These are phyloP conservation scores for Bombus cullumanus DNA, from an alignment of 1,140 invertebrate species.

Conservation along the genomic window DNA sequence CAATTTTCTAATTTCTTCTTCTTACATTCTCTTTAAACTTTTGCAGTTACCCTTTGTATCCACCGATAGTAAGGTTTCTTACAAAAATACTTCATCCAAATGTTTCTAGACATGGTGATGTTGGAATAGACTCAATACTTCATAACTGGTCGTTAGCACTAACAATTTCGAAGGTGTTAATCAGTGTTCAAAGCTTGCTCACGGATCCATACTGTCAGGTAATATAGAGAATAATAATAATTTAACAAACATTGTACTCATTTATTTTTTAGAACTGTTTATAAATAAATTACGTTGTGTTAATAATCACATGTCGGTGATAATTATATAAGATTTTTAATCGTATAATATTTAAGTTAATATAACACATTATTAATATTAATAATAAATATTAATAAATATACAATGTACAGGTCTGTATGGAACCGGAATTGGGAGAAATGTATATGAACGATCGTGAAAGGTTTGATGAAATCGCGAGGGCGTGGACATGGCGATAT, in stretches of 20 bases:
- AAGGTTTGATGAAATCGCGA: constrained; percentile 92
- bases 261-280: neutral
- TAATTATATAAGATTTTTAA: neutral
- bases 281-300: constrained; percentile 1
- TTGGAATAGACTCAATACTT: constrained; percentile 97
- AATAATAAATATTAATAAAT: constrained; percentile 23
- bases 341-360: neutral
- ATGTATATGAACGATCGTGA: constrained; percentile 90
- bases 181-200: constrained; percentile 95
- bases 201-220: constrained; percentile 95
- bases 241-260: neutral
- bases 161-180: constrained; percentile 94
- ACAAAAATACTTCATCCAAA: constrained; percentile 98
- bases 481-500: constrained; percentile 95
- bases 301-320: neutral
- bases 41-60: constrained; percentile 93
- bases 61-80: constrained; percentile 94
- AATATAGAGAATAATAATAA: constrained; percentile 46
- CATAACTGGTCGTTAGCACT: constrained; percentile 97
- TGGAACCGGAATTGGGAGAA: constrained; percentile 94
- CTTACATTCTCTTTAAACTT: constrained; percentile 59
- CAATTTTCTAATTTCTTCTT: neutral
- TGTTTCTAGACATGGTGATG: constrained; percentile 97
- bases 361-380: neutral
- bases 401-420: constrained; percentile 87